These are phyloP conservation scores for Mellilla xanthometata DNA, from an alignment of 2,888 invertebrate genomes.

Conservation along the genomic window DNA sequence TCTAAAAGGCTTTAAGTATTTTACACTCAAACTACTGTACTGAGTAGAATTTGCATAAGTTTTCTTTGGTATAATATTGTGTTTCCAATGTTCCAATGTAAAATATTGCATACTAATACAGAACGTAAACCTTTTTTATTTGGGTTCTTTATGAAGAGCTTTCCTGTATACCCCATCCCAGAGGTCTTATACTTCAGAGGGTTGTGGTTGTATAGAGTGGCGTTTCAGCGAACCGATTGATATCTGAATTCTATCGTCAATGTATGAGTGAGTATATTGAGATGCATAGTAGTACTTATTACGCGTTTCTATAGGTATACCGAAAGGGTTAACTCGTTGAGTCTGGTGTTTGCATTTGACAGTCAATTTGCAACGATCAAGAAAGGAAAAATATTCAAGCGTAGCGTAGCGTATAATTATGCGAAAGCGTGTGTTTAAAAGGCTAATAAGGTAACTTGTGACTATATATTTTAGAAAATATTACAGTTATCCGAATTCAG, in stretches of 20 bases:
- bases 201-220: constrained; percentile 49
- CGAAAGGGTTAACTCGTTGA: constrained; percentile 11
- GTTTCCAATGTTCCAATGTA: no score
- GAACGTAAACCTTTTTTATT: constrained; percentile 37
- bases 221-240: constrained; percentile 44
- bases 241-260: no score
- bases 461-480: no score
- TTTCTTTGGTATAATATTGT: no score
- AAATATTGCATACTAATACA: no score
- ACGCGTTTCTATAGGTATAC: constrained; percentile 9
- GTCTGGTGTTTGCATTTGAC: constrained; percentile 1
- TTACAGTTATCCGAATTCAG: no score
- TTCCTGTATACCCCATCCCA: constrained; percentile 38
- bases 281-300: constrained; percentile 23
- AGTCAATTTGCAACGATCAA: constrained; percentile 2
- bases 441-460: no score
- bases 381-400: background rate
- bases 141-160: constrained; percentile 35
- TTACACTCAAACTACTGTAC: background rate
- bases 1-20: background rate
- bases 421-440: no score
- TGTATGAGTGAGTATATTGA: constrained; percentile 15
- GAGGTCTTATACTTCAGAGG: constrained; percentile 38
- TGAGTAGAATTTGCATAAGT: no score
- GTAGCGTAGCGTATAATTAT: no score